Evolutionary conservation across 1,140 invertebrate genomes (phyloP), one percentile per base, ranked within the genome.

Genomic region (Uloborus diversus): DNA sequence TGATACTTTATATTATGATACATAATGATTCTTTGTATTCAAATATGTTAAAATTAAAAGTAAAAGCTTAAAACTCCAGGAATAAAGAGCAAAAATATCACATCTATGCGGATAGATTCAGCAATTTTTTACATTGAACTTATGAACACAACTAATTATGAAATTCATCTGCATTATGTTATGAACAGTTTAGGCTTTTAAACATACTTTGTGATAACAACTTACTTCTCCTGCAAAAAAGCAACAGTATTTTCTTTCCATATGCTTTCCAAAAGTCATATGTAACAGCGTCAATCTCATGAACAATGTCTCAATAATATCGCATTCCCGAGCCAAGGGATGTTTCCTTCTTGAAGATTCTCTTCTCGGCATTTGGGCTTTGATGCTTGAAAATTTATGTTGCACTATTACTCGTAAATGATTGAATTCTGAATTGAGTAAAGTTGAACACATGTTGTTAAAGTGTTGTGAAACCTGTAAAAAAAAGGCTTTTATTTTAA

Each of bases 261-360:
- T 96, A 84, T 96, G 94, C 86, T 95, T 95, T 13, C 94, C 94
- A 88, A 96, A 94, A 23, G 93, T 93, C 93, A 95, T 95, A 87
- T 95, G 94, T 51, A 96, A 87, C 51, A 96, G 86, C 37, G 93
- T 93, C 5, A 96, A 89, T 68, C 94, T 89, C 94, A 96, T 96
- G 83, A 95, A 93, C 65, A 95, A 87, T 7, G 94, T 96, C 88
- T 96, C 94, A 83, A 95, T 92, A 66, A 96, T 95, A 85, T 96
- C 94, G 53, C 91, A 94, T 87, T 95, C 93, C 85, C 93, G 94
- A 30, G 94, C 93, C 62, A 95, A 86, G 1, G 93, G 92, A 88
- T 96, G 94, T 86, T 92, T 93, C 25, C 94, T 89, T 27, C 94
- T 89, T 1, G 93, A 93, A 13, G 93, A 94, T 85, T 96, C 94